Conservation (phyloP, 2,797 vertebrate genomes). For the Cynopterus sphinx region DNA sequence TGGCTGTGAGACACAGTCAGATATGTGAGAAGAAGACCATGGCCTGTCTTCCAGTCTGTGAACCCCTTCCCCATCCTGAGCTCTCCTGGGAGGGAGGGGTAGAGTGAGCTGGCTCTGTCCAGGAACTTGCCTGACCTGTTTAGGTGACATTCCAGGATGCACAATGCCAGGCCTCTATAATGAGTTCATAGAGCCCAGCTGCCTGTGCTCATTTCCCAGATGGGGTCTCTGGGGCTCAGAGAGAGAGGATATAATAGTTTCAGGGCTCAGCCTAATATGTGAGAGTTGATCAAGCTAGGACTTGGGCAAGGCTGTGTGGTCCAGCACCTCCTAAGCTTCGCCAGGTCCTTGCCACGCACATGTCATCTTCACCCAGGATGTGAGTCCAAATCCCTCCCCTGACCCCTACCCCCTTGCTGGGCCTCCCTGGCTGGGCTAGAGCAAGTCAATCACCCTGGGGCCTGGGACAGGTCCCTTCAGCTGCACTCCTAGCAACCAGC, state of each 20-base stretch:
- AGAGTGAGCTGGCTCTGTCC: not conserved
- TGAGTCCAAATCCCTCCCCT: not conserved
- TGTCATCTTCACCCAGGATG: not conserved
- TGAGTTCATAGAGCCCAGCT: not conserved
- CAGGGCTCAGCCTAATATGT: not conserved
- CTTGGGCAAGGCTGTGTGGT: not conserved
- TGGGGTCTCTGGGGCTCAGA: constrained; percentile 6
- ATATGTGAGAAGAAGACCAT: not conserved
- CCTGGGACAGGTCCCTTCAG: not conserved
- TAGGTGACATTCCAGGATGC: constrained; percentile 65
- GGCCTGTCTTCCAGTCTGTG: not conserved
- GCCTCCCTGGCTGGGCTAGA: not conserved
- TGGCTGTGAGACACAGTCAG: not conserved
- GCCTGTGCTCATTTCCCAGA: not conserved
- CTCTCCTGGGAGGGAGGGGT: not conserved
- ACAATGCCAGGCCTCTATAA: not conserved
- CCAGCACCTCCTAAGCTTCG: not conserved
- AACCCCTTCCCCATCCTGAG: not conserved
- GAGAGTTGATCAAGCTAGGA: not conserved
- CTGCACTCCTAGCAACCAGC: not conserved
- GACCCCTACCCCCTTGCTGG: not conserved
- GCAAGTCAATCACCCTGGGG: not conserved
- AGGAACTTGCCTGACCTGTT: constrained; percentile 74
- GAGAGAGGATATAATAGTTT: not conserved
- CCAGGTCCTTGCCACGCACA: not conserved